Evolutionary conservation across 2,113 vertebrate genomes (phyloP), one percentile per base, ranked within the genome.

Genomic region (Amphiprion ocellaris): DNA sequence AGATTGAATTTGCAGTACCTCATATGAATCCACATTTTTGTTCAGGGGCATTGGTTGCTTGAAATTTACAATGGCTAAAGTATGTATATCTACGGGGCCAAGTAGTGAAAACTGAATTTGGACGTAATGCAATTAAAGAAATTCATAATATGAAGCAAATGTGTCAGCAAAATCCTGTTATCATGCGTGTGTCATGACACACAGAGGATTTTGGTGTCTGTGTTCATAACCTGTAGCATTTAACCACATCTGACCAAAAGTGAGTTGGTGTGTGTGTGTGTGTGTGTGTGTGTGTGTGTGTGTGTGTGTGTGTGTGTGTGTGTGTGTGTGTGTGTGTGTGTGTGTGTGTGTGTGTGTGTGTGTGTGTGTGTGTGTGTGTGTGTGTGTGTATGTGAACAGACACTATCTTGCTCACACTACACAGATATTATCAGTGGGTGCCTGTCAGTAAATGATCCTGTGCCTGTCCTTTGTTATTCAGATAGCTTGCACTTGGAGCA

Each of bases 401-500:
- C 16, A 9, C 19, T 39, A 12, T 62, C 12, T 49, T 5, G 12
- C 12, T 39, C 30, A 41, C 10, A 19, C 26, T 1, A 58, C 49
- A 75, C 23, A 55, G 55, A 70, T 68, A 82, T 77, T 49, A 70
- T 79, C 46, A 77, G 28, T 44, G 30, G 24, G 16, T 5, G 16
- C 52, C 39, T 76, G 33, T 76, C 77, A 79, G 61, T 73, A 55
- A 61, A 66, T 66, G 12, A 72, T 71, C 54, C 37, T 67, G 69
- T 66, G 65, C 4, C 16, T 28, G 37, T 68, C 30, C 55, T 82
- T 82, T 82, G 71, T 79, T 75, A 79, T 82, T 84, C 75, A 84
- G 69, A 72, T 73, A 56, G 53, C 63, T 68, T 63, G 30, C 78
- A 69, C 53, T 69, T 39, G 49, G 21, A 86, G 62, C 46, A 60